Evolutionary conservation across 2,797 vertebrate species (phyloP).

Genomic region (Myotis daubentonii): DNA sequence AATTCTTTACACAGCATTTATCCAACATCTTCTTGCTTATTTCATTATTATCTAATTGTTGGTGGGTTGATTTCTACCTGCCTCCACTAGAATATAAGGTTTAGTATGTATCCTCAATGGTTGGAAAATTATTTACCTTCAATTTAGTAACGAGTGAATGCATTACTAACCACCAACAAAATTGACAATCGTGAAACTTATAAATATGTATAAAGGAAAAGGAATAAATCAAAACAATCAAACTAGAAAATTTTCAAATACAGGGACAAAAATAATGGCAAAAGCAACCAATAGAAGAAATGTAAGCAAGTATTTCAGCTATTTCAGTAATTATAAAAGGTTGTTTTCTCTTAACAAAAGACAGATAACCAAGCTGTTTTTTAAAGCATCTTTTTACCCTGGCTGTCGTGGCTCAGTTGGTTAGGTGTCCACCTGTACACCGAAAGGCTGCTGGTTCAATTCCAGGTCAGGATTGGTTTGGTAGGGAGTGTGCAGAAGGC

Average conservation of each 20-base stretch:
- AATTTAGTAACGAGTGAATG: not conserved
- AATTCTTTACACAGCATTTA: not conserved
- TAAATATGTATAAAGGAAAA: not conserved
- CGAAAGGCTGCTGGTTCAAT: not conserved
- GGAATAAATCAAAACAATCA: not conserved
- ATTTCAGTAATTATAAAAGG: not conserved
- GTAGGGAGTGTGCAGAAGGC: not conserved
- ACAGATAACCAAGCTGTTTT: not conserved
- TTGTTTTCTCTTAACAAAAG: not conserved
- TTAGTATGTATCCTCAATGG: not conserved
- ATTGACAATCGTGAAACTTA: not conserved
- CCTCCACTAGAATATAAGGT: not conserved
- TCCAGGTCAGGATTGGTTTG: not conserved
- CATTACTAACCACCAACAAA: not conserved
- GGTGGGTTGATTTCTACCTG: not conserved
- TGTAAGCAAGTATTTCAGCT: not conserved
- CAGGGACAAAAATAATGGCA: not conserved
- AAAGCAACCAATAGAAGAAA: slow-evolving; percentile 39
- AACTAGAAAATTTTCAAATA: not conserved
- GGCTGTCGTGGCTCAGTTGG: not conserved
- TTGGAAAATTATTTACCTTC: not conserved
- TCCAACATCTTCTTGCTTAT: not conserved
- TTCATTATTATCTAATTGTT: not conserved
- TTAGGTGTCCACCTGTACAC: not conserved
- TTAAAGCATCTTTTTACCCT: not conserved